Evolutionary conservation across 1,140 invertebrate genomes (phyloP), one percentile per base, ranked within the genome.

Genomic region (Argopecten irradians): DNA sequence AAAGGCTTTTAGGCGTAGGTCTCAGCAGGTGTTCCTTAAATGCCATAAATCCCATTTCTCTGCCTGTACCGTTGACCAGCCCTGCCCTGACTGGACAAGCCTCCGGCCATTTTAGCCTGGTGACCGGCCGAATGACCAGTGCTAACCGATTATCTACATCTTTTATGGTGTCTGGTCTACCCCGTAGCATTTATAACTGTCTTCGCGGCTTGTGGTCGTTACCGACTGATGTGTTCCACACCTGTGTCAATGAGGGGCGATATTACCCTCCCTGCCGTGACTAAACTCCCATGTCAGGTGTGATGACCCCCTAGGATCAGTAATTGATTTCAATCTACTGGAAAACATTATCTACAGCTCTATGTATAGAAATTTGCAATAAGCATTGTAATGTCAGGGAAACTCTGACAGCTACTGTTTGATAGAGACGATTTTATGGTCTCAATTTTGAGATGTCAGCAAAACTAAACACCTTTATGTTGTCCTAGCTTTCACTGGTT

Each of bases 251-350:
- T 71, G 55, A 71, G 55, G 55, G 55, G 55, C 1, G 55, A 71
- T 71, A 28, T n/a, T 16, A n/a, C 55, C 22, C 55, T 71, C 55
- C 55, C 55, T 11, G 55, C 55, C 55, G 55, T 71, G 55, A 71
- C 55, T 16, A 71, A 71, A 71, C 28, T 16, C n/a, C 28, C 55
- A n/a, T 71, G 55, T 71, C 55, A 71, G 55, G 55, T 71, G 55
- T 71, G 55, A 71, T 71, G 55, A 16, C 55, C 55, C 55, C 55
- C 55, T 71, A 11, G 55, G 55, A 71, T 28, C 55, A 22, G 55
- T 71, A 71, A 71, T 71, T 71, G 55, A 71, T 71, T 71, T 71
- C 55, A 71, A 28, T n/a, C 55, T 71, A 71, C 55, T 71, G n/a
- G 55, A n/a, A 71, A 71, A 71, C 8, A 2, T 16, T 71, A 71